Conservation (phyloP, 2,888 invertebrate species). For the Dendrolimus pini region DNA sequence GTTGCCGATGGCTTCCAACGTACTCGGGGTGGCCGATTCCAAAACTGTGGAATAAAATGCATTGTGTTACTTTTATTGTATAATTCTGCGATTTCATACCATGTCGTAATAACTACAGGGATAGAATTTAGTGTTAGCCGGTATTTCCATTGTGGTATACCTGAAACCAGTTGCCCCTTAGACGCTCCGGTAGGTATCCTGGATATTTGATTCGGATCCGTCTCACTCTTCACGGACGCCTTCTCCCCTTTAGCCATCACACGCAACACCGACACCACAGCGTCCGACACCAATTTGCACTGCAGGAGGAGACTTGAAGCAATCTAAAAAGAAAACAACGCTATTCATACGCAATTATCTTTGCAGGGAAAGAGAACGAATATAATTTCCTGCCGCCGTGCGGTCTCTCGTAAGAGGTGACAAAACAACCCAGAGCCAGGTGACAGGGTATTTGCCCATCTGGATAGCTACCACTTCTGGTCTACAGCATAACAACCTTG, state of each 20-base stretch:
- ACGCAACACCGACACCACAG: slow-evolving; percentile 41
- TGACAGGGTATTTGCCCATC: no score
- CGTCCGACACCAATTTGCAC: slow-evolving; percentile 42
- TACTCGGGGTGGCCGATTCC: slow-evolving; percentile 52
- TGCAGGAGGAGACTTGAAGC: slow-evolving; percentile 37
- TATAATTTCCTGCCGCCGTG: no score
- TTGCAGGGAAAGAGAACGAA: no score
- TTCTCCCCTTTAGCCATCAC: slow-evolving; percentile 26
- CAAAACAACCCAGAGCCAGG: no score
- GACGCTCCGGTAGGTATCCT: slow-evolving; percentile 28
- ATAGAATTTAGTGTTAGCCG: no score
- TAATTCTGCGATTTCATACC: no score
- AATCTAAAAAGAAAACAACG: slow-evolving; percentile 22
- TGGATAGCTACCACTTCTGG: no score
- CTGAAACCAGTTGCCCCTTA: slow-evolving; percentile 41
- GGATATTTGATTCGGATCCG: slow-evolving; percentile 15
- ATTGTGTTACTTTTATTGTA: no score
- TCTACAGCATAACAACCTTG: no score
- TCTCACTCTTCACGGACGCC: slow-evolving; percentile 20
- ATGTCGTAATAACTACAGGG: no score
- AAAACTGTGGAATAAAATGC: slow-evolving; percentile 30
- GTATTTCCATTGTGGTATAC: slow-evolving; percentile 17
- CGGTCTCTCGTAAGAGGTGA: no score
- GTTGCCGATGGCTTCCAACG: slow-evolving; percentile 56
- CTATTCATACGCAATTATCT: no score